These are phyloP conservation scores for Drosophila bifasciata DNA, from an alignment of 1,140 invertebrate species.

Conservation along the genomic window DNA sequence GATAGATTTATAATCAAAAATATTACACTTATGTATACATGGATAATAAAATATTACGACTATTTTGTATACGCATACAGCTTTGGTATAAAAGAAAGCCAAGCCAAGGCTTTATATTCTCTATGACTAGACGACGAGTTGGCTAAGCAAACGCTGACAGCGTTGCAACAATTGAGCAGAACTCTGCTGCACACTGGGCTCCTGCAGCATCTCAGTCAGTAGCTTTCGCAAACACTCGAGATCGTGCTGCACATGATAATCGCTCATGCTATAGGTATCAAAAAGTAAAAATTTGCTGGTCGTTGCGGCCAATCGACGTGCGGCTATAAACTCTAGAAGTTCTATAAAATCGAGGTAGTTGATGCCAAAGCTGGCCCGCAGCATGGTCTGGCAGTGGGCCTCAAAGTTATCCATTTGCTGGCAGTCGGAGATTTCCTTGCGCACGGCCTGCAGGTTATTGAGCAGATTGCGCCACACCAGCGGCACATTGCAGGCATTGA, in stretches of 20 bases:
- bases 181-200: slow-evolving; percentile 53
- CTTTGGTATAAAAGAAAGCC: slow-evolving; percentile 73
- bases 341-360: slow-evolving; percentile 90
- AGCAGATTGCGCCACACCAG: slow-evolving; percentile 90
- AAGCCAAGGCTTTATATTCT: slow-evolving; percentile 24
- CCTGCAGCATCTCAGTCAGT: slow-evolving; percentile 46
- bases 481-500: slow-evolving; percentile 95
- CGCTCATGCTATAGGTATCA: slow-evolving; percentile 60
- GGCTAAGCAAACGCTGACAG: slow-evolving; percentile 31
- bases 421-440: slow-evolving; percentile 92
- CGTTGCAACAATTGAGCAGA: slow-evolving; percentile 37
- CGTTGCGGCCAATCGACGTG: slow-evolving; percentile 84
- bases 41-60: slow-evolving; percentile 56
- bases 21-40: slow-evolving; percentile 32
- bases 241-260: slow-evolving; percentile 67
- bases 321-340: slow-evolving; percentile 88
- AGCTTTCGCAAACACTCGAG: slow-evolving; percentile 52
- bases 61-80: slow-evolving; percentile 73
- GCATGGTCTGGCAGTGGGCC: slow-evolving; percentile 91
- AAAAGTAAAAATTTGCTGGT: slow-evolving; percentile 64
- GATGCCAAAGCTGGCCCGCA: slow-evolving; percentile 93
- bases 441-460: slow-evolving; percentile 88
- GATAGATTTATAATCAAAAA: slow-evolving; percentile 7
- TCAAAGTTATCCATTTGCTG: slow-evolving; percentile 89
- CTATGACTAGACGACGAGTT: slow-evolving; percentile 1